Percentiles rank a stretch among this genome's conserved stretches.
Evolutionary conservation across 2,888 invertebrate genomes (phyloP).

Genomic region (Drosophila anomelani): DNA sequence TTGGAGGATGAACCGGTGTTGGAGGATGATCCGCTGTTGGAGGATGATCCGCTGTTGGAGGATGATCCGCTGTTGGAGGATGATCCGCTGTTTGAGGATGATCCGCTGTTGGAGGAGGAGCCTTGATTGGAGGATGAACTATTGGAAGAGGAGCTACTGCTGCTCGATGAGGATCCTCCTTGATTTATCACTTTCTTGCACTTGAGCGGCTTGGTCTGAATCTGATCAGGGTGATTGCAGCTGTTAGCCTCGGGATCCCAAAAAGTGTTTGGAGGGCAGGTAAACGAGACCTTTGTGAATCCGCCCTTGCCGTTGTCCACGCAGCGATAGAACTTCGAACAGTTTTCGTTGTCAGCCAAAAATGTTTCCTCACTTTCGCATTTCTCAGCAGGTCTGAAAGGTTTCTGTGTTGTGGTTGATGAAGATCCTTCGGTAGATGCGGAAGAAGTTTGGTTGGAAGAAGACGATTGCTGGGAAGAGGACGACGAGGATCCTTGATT

Average conservation of each 20-base stretch:
- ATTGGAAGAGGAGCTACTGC: slow-evolving; percentile 40
- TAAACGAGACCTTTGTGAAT: slow-evolving; percentile 85
- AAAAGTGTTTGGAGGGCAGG: slow-evolving; percentile 86
- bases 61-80: slow-evolving; percentile 23
- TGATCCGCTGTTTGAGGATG: slow-evolving; percentile 24
- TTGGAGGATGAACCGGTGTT: slow-evolving; percentile 26
- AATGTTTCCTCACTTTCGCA: slow-evolving; percentile 84
- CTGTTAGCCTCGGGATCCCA: slow-evolving; percentile 87
- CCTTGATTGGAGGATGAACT: slow-evolving; percentile 24
- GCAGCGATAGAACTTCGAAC: slow-evolving; percentile 87
- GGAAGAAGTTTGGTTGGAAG: slow-evolving; percentile 52
- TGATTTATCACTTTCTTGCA: slow-evolving; percentile 61
- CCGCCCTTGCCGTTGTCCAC: slow-evolving; percentile 84
- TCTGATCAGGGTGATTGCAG: slow-evolving; percentile 84
- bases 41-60: slow-evolving; percentile 23
- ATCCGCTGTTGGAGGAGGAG: slow-evolving; percentile 27
- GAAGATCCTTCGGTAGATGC: slow-evolving; percentile 37
- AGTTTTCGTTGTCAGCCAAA: slow-evolving; percentile 85
- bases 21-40: slow-evolving; percentile 31
- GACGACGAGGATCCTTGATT: slow-evolving; percentile 42
- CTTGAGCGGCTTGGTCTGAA: slow-evolving; percentile 67
- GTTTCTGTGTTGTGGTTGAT: slow-evolving; percentile 66
- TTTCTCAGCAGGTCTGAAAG: slow-evolving; percentile 69
- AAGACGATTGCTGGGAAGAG: slow-evolving; percentile 44
- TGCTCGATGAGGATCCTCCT: slow-evolving; percentile 37